phyloP scores from a whole-genome alignment of 2,797 vertebrate species.

The Zalophus californianus region DNA sequence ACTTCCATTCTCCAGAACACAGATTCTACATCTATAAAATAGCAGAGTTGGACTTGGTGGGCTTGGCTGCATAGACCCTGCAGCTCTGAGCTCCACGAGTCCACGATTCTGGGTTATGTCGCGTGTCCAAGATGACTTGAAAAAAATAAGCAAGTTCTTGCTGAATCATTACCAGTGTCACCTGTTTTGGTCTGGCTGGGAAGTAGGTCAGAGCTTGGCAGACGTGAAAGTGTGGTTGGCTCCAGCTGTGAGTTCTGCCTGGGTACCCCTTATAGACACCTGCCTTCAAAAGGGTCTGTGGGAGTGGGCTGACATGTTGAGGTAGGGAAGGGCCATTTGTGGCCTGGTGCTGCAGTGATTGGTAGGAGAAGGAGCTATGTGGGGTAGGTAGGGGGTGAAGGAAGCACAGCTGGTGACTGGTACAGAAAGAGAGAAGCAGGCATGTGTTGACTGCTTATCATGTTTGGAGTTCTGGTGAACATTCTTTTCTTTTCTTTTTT shows the following conservation, averaged over 20 bases:
- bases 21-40: neutral
- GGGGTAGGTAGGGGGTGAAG: neutral
- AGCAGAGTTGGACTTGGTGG: neutral
- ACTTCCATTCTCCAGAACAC: neutral
- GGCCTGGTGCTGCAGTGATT: neutral
- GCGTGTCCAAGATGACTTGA: conserved; percentile 1
- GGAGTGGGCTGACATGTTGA: neutral
- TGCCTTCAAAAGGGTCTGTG: conserved; percentile 3
- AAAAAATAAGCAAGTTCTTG: neutral
- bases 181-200: conserved; percentile 66
- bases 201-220: conserved; percentile 77
- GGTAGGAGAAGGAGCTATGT: neutral
- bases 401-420: neutral
- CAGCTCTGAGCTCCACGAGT: neutral
- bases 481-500: neutral
- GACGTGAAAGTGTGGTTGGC: conserved; percentile 58
- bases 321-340: neutral
- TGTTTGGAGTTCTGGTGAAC: neutral
- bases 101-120: neutral
- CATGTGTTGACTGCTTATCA: neutral
- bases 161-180: conserved; percentile 64
- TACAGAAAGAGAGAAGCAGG: neutral
- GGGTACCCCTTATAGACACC: conserved; percentile 33
- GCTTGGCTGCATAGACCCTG: neutral
- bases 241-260: conserved; percentile 55